Conservation (phyloP, 2,797 vertebrate genomes). For the Eulemur rubriventer region DNA sequence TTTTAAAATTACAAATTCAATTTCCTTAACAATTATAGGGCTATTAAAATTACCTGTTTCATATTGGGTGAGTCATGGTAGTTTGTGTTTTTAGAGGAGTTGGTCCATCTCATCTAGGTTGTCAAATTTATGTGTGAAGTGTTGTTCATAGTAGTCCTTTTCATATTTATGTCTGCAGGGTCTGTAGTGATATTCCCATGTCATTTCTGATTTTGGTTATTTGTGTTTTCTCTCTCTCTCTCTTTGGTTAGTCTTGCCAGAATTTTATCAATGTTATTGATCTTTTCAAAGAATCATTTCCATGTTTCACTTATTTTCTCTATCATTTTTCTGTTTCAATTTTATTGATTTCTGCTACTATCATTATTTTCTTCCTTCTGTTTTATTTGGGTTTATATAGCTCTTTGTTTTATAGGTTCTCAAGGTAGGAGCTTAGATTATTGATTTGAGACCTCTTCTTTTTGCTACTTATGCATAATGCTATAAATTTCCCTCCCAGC, state of each 20-base stretch:
- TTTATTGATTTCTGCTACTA: background rate
- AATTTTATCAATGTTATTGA: background rate
- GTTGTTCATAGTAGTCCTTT: background rate
- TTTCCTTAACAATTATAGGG: background rate
- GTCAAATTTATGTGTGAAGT: background rate
- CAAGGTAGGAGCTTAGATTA: background rate
- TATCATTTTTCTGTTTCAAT: background rate
- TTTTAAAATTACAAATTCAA: background rate
- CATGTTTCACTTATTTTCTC: background rate
- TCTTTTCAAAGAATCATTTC: background rate
- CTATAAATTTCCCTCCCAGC: background rate
- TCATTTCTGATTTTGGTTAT: background rate
- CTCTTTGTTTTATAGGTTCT: background rate
- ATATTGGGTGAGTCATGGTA: background rate
- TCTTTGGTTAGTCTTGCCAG: background rate
- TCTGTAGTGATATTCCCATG: background rate
- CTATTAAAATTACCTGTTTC: background rate
- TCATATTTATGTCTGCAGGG: background rate
- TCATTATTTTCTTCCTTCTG: background rate
- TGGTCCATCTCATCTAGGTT: background rate
- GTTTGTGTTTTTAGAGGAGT: background rate
- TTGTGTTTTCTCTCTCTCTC: background rate
- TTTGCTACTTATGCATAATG: background rate
- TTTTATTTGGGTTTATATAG: background rate
- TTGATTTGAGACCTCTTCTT: background rate